Base-by-base conservation (phyloP, 2,888 invertebrate genomes). In the Andricus curvator region DNA sequence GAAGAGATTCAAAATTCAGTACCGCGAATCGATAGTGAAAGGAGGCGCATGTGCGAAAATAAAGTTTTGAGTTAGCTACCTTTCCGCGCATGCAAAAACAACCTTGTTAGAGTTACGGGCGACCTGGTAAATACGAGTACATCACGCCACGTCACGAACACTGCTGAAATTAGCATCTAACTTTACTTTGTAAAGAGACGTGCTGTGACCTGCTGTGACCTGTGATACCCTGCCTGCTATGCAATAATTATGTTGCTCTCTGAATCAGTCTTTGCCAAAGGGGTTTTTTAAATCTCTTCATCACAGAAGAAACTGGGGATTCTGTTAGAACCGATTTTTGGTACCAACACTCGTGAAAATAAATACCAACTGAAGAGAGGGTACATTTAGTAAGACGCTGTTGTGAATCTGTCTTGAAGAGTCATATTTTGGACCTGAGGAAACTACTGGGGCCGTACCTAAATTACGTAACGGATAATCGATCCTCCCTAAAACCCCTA, bases 131-230 rank as follows among this genome's bases (percentile, higher is more conserved):
- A 56, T 56, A 56, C n/a, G 56, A 56, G 56, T 22, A 56, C 56
- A 56, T 56, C 56, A 56, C 22, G 56, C n/a, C 9, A 56, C 56
- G 56, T 56, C 56, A 56, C n/a, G 56, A 56, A 56, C 56, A 56
- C 56, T 56, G 56, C n/a, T 56, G 56, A 56, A 56, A 56, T 56
- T 56, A 56, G n/a, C 56, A 56, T 56, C 56, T n/a, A 56, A 56
- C 56, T 56, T 56, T 56, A 56, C n/a, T 56, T 56, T 56, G 56
- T 56, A 56, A 56, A 56, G 56, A 56, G 56, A 56, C 56, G 11
- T n/a, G 56, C n/a, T 48, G 15, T 44, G 56, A 56, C 56, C n/a
- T 56, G 9, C n/a, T 22, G n/a, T n/a, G 56, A 56, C 56, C 56
- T 22, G 11, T 56, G 56, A 22, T 22, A 11, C n/a, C n/a, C 56